Base-by-base conservation (phyloP, 2,888 invertebrate genomes). In the Drosophila barbarae region DNA sequence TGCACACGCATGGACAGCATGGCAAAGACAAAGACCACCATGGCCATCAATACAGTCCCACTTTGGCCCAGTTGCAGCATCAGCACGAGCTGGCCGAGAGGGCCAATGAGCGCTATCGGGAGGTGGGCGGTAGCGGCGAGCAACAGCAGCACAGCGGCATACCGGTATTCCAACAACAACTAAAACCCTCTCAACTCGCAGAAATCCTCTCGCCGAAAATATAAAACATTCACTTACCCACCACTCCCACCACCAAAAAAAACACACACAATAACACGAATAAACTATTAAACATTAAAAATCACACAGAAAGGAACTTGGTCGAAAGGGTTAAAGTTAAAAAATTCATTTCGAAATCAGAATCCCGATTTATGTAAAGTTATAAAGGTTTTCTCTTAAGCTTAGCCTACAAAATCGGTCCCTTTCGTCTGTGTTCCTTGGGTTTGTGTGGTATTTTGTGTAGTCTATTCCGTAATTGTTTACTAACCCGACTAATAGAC, bases 61-160 rank as follows among this genome's bases (percentile, higher is more conserved):
- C 55, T 68, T 61, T 77, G 72, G 85, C 77, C 38, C 84, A 84
- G 59, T 70, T 84, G 70, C 77, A 77, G 69, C 85, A 84, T 50
- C 82, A 80, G 69, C 84, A 86, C 54, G 76, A 77, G 52, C 28
- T 72, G 67, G 60, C 74, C 53, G 73, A 76, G 49, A 18, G 69
- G 64, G 65, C 76, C 54, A 69, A 83, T 74, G 89, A 89, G 78
- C 81, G 78, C 47, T 91, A 91, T 87, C 90, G 89, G 72, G 90
- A 91, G 68, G 83, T 91, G 72, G 85, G 28, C 39, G 46, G 30
- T 49, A 23, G 30, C 30, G 38, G 34, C 38, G 52, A 67, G 9
- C 36, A 69, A 88, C 70, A 69, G 67, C 81, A 76, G 57, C 73
- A 69, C 63, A 86, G 83, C 57, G 81, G 82, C 79, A 89, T 91